Conservation (phyloP, 2,888 invertebrate species). For the Lissonota sp. region DNA sequence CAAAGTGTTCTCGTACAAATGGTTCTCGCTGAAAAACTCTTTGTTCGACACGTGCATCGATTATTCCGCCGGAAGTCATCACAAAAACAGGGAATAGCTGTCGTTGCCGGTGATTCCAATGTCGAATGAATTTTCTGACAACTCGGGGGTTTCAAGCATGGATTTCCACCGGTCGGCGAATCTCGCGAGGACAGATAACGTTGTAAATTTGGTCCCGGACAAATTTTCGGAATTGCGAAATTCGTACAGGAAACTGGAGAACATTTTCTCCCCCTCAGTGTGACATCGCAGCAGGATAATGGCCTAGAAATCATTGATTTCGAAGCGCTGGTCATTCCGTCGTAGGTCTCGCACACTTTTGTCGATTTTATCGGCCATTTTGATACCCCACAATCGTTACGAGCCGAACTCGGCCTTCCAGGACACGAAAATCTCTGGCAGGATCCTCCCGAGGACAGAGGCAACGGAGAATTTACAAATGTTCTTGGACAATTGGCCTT, state of each 20-base stretch:
- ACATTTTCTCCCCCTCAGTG: conserved; percentile 14
- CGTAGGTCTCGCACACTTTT: neutral
- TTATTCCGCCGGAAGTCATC: conserved; percentile 24
- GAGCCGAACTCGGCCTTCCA: conserved; percentile 48
- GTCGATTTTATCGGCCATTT: neutral
- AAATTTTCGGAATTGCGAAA: conserved; percentile 35
- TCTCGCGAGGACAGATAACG: conserved; percentile 66
- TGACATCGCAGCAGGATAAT: conserved; percentile 36
- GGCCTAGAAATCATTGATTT: neutral
- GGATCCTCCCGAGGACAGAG: conserved; percentile 1
- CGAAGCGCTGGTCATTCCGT: neutral
- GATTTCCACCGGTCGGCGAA: conserved; percentile 45
- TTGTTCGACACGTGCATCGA: conserved; percentile 26
- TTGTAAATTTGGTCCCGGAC: conserved; percentile 69
- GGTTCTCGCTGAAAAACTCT: conserved; percentile 11
- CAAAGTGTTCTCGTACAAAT: neutral
- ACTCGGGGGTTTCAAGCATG: neutral
- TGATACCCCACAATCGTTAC: conserved; percentile 8
- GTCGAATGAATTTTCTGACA: neutral
- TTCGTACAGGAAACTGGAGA: conserved; percentile 31
- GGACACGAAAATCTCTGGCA: conserved; percentile 25
- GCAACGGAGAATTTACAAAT: conserved; percentile 10
- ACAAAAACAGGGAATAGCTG: neutral
- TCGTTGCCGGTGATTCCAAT: neutral
- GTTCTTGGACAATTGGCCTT: conserved; percentile 11